Evolutionary conservation across 1,140 invertebrate species (phyloP), one percentile per base, ranked within the genome.

Genomic region (Drosophila serrata): DNA sequence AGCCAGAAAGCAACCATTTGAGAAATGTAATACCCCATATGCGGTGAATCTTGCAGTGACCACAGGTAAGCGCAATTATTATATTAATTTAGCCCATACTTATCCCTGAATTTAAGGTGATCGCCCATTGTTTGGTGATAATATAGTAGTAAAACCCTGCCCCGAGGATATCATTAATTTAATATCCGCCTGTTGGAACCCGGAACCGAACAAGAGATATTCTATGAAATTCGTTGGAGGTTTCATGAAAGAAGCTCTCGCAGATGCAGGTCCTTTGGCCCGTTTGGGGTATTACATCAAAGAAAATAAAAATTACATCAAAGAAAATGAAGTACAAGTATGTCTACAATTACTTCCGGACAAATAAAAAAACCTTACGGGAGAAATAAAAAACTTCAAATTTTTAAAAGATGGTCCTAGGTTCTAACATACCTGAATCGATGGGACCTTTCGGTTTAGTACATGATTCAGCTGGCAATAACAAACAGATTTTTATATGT

Each of bases 31-130:
- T 19, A 95, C 95, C 64, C 95, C 97, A 0, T 98, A 95, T 93
- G 94, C 96, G 60, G 98, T 99, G 81, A 96, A 98, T 95, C 98
- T 98, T 97, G 97, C 97, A 70, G 97, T 99, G 17, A 96, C 97
- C 93, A 95, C 93, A 92, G 95, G 95, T 93, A 43, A 55, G 15
- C 0, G 15, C 0, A 45, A 13, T 15, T 33, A 31, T n/a, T 9
- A 6, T 15, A 31, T 19, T 8, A 11, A 12, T 17, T 31, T 53
- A 46, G 13, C 22, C 7, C 22, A 8, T 9, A 46, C 7, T 24
- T 8, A 46, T 15, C 3, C 22, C 9, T 13, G 3, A 7, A 1
- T 24, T 55, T 29, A 81, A 94, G 97, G 97, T 33, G 94, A 95
- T 81, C 94, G 98, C 75, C 98, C 98, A 49, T 96, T 96, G 51